Base-by-base conservation (phyloP, 53 echinoderm and acorn worm genomes). In the Arbacia lixula region DNA sequence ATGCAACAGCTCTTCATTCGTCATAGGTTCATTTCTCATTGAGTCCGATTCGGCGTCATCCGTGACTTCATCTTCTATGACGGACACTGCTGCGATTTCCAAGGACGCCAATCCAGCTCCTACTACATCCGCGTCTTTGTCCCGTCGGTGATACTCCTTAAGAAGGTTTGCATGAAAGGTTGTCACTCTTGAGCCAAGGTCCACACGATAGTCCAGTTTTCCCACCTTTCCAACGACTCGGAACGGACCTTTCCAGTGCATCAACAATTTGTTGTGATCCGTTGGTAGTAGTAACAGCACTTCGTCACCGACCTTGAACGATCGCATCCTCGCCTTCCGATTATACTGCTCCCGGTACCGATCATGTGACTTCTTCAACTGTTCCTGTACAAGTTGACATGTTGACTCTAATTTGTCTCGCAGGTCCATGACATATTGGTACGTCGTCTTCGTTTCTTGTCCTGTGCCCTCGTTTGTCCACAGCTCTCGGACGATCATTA, bases 241-340 rank as follows among this genome's bases (percentile, higher is more conserved):
- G n/a, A n/a, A n/a, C 2, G 87, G 90, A 29, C 87, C 90, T 22
- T 80, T 84, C 93, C 90, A 87, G 50, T 93, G 89, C 21, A 89
- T 19, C 12, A 77, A 29, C 61, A 92, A 30, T 27, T 92, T 89
- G 35, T 83, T 92, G 11, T 22, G 12, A 25, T 89, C 75, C 56
- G 89, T 88, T 16, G 89, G 92, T 17, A 83, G 33, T 19, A 89
- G 61, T 5, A 92, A n/a, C 52, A 92, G 37, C 11, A 89, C 92
- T 61, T 67, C 33, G 24, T 92, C 89, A 26, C 84, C 89, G 0
- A 65, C 73, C 29, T 37, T 43, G 39, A 92, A 92, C 36, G 66
- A 75, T 35, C 92, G 41, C 36, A 89, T 86, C 39, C 72, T 92
- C 14, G 87, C 29, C 37, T 62, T 49, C 41, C 12, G 37, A 68